These are phyloP conservation scores for Schizothorax lantsangensis DNA, from an alignment of 2,797 vertebrate genomes.

Conservation along the genomic window DNA sequence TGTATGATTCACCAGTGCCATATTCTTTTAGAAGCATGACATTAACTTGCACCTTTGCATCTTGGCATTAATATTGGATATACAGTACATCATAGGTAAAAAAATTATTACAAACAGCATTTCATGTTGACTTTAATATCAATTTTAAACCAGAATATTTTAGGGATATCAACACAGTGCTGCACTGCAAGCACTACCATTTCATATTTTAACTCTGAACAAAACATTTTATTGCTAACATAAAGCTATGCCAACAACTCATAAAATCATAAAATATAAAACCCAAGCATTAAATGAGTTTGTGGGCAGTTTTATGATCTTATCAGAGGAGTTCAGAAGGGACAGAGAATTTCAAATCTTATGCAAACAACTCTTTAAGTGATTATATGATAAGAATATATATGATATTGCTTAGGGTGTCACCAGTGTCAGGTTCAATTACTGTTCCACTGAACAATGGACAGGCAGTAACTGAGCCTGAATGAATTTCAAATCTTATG, in stretches of 20 bases:
- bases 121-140: background rate
- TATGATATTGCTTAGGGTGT: background rate
- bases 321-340: conserved; percentile 4
- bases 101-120: background rate
- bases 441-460: background rate
- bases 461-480: background rate
- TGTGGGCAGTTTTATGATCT: conserved; percentile 43
- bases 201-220: conserved; percentile 30
- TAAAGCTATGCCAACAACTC: conserved; percentile 36
- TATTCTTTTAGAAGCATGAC: background rate
- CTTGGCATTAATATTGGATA: background rate
- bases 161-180: background rate
- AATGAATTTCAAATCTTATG: background rate
- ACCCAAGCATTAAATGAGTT: conserved; percentile 15
- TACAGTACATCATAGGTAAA: background rate
- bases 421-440: background rate
- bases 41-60: background rate
- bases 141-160: background rate
- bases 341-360: no score
- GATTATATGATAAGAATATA: no score
- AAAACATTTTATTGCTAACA: conserved; percentile 1
- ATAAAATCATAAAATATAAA: conserved; percentile 52
- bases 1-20: background rate
- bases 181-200: background rate
- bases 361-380: no score